Evolutionary conservation across 1,140 invertebrate species (phyloP).

Genomic region (Anastatus disparis): DNA sequence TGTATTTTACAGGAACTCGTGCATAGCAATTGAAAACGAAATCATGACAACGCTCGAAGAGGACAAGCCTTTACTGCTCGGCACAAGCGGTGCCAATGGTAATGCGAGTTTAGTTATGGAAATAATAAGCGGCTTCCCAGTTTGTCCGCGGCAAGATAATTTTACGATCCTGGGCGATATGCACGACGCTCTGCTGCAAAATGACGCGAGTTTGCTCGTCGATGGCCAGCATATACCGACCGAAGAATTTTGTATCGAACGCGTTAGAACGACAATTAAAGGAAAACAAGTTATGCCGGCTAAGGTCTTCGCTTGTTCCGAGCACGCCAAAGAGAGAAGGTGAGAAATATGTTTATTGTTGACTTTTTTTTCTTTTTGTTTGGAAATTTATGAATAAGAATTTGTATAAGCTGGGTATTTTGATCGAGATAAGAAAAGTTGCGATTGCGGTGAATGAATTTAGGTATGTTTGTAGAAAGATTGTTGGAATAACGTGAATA

Average conservation of each 20-base stretch:
- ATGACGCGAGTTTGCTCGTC: conserved; percentile 62
- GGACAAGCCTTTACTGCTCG: conserved; percentile 56
- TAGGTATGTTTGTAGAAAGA: too few relatives aligned
- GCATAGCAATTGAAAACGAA: conserved; percentile 47
- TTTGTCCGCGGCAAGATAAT: conserved; percentile 60
- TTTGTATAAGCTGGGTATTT: too few relatives aligned
- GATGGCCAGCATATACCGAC: conserved; percentile 65
- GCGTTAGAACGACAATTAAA: conserved; percentile 45
- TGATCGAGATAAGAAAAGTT: too few relatives aligned
- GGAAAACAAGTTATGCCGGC: conserved; percentile 62
- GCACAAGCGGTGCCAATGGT: conserved; percentile 21
- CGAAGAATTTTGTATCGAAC: conserved; percentile 74
- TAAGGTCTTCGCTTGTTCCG: conserved; percentile 74
- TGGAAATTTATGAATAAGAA: too few relatives aligned
- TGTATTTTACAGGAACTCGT: conserved; percentile 63
- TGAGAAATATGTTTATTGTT: too few relatives aligned
- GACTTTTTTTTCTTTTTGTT: too few relatives aligned
- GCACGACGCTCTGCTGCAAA: conserved; percentile 59
- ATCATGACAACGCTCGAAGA: conserved; percentile 40
- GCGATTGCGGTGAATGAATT: too few relatives aligned
- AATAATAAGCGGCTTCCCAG: conserved; percentile 67
- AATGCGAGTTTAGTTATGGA: conserved; percentile 54
- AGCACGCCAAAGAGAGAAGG: conserved; percentile 63
- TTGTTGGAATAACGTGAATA: too few relatives aligned
- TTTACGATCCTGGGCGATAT: conserved; percentile 67